Conservation (phyloP, 1,140 invertebrate species). For the Hydropsyche tenuis region DNA sequence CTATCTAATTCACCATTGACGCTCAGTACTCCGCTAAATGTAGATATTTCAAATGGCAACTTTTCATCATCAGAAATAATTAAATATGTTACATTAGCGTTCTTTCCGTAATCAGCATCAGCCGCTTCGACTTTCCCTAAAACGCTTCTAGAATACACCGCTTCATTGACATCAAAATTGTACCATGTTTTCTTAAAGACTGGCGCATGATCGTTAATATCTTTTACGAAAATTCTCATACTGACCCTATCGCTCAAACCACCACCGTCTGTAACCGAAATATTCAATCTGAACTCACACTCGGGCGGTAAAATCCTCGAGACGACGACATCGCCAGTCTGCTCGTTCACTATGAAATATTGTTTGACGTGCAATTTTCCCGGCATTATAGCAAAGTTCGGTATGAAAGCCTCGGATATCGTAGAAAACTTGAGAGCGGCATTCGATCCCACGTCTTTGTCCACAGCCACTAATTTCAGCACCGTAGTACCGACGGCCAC, state of each 20-base stretch:
- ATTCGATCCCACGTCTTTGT: conserved; percentile 80
- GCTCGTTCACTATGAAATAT: conserved; percentile 77
- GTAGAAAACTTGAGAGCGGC: conserved; percentile 79
- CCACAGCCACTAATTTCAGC: conserved; percentile 79
- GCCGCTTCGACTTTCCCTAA: conserved; percentile 78
- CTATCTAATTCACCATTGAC: conserved; percentile 81
- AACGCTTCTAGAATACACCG: conserved; percentile 71
- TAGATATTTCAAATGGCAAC: conserved; percentile 77
- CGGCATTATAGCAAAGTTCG: conserved; percentile 56
- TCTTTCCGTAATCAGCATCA: conserved; percentile 78
- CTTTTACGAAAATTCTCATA: conserved; percentile 72
- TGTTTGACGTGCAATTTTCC: conserved; percentile 63
- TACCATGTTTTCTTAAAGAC: conserved; percentile 83
- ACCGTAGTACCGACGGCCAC: conserved; percentile 75
- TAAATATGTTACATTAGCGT: conserved; percentile 78
- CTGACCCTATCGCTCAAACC: conserved; percentile 73
- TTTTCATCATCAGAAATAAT: conserved; percentile 66
- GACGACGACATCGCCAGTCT: conserved; percentile 76
- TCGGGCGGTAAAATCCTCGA: conserved; percentile 78
- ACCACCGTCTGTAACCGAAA: conserved; percentile 78
- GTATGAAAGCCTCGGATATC: conserved; percentile 68
- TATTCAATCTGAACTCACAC: conserved; percentile 77
- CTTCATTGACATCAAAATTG: conserved; percentile 82
- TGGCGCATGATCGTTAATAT: conserved; percentile 87
- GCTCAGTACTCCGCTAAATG: conserved; percentile 75